phyloP scores from a whole-genome alignment of 2,797 vertebrate species.

The Bucorvus abyssinicus region DNA sequence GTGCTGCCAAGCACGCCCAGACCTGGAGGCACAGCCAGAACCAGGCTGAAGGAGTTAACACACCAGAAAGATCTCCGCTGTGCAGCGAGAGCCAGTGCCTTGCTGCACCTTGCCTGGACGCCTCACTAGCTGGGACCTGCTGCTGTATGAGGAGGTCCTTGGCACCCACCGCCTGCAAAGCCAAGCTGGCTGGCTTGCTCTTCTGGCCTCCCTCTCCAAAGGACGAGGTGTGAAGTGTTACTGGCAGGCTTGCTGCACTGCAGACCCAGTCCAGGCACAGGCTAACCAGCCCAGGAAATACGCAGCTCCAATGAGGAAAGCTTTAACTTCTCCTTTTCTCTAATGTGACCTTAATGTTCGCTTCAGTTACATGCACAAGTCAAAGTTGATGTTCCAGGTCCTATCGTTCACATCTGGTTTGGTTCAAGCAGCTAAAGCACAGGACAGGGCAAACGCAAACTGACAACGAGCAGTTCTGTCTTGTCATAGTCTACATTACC shows the following conservation, averaged over 20 bases:
- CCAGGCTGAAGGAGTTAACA: background rate
- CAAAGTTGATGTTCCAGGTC: background rate
- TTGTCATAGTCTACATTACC: background rate
- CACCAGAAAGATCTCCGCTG: background rate
- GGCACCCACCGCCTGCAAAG: background rate
- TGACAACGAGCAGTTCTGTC: background rate
- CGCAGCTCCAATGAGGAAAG: background rate
- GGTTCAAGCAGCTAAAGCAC: background rate
- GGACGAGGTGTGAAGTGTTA: background rate
- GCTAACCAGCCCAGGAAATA: background rate
- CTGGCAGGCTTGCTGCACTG: conserved; percentile 60
- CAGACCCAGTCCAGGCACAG: conserved; percentile 23
- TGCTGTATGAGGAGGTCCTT: background rate
- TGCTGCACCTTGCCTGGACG: background rate
- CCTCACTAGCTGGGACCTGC: background rate
- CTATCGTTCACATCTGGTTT: background rate
- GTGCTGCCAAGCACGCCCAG: background rate
- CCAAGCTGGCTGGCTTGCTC: background rate
- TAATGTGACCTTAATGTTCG: background rate
- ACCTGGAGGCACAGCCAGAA: background rate
- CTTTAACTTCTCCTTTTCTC: background rate
- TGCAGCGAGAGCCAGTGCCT: background rate
- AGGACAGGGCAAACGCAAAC: background rate
- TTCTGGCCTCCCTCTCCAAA: background rate
- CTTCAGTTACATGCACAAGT: background rate